These are phyloP conservation scores for Macquaria australasica DNA, from an alignment of 2,113 vertebrate genomes.

Conservation along the genomic window DNA sequence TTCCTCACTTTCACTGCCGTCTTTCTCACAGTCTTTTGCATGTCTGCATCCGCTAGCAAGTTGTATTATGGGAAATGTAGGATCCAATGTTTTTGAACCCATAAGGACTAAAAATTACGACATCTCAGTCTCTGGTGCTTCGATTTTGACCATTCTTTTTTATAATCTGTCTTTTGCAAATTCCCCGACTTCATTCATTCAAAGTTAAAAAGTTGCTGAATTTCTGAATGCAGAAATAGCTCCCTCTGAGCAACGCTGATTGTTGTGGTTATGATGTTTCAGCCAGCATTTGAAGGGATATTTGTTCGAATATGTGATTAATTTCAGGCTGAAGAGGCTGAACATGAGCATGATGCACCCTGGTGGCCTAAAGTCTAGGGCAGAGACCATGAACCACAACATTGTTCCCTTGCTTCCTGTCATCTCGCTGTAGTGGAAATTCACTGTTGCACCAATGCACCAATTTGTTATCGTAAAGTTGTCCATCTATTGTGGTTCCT, in stretches of 20 bases:
- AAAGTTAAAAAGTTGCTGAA: not conserved
- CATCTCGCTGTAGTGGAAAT: not conserved
- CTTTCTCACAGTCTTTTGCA: slow-evolving; percentile 31
- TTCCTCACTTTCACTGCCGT: slow-evolving; percentile 33
- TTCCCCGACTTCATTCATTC: not conserved
- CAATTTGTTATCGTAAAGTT: not conserved
- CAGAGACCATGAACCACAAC: not conserved
- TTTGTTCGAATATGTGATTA: not conserved
- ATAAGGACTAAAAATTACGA: not conserved
- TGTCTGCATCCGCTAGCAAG: not conserved
- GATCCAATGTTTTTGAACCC: not conserved
- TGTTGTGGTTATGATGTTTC: not conserved
- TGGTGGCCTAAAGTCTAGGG: not conserved
- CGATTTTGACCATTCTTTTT: too few relatives aligned
- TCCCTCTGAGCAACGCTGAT: not conserved
- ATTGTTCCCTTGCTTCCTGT: not conserved
- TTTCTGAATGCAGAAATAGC: not conserved
- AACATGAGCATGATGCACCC: not conserved
- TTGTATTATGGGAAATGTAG: not conserved
- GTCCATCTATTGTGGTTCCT: not conserved
- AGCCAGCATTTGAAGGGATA: not conserved
- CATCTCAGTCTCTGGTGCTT: too few relatives aligned
- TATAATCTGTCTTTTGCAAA: too few relatives aligned
- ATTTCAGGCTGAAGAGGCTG: too few relatives aligned
- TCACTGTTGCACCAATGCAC: not conserved